Base-by-base conservation (phyloP, 1,140 invertebrate species). In the Bombus soroeensis region DNA sequence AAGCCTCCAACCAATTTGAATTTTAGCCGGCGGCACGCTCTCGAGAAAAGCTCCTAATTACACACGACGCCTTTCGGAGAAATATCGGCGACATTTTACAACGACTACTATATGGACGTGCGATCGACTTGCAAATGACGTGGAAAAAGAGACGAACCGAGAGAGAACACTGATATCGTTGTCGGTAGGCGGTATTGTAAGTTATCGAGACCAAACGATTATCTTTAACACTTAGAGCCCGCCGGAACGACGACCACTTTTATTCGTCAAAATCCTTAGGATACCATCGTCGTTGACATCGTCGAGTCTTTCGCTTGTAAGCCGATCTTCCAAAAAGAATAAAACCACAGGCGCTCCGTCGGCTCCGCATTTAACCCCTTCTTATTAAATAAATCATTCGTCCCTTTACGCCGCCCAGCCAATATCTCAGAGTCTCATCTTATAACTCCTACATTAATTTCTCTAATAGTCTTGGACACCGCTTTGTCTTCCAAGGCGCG, bases 141-240 rank as follows among this genome's bases (percentile, higher is more conserved):
- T n/a, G 18, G 28, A 81, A 68, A 64, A 39, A 34, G 47, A 43
- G 80, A 37, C n/a, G 62, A 79, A 68, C 43, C 39, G 28, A 41
- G 73, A 75, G 25, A 80, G 70, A 79, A 62, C 66, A 62, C 32
- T 39, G 89, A 88, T 87, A 88, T 77, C 47, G 71, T 81, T 89
- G 86, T 87, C 88, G 88, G 70, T 53, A 43, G 64, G 34, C 72
- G 85, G 59, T 79, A 90, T 87, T 82, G 87, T 91, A 83, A 93
- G 85, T 92, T 90, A 92, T 91, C 86, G 87, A 89, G 91, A 92
- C 93, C 90, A 86, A 91, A 92, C 85, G 87, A 86, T 91, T 89
- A 85, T 72, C 80, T 66, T 22, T 75, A 53, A 25, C 68, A 53
- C 64, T 74, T 18, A 34, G 47, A 57, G 53, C 71, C 86, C 62